Percentiles rank a stretch among this genome's conserved stretches.
These are phyloP conservation scores for Sebastes variabilis DNA, from an alignment of 2,797 vertebrate species.

Conservation along the genomic window DNA sequence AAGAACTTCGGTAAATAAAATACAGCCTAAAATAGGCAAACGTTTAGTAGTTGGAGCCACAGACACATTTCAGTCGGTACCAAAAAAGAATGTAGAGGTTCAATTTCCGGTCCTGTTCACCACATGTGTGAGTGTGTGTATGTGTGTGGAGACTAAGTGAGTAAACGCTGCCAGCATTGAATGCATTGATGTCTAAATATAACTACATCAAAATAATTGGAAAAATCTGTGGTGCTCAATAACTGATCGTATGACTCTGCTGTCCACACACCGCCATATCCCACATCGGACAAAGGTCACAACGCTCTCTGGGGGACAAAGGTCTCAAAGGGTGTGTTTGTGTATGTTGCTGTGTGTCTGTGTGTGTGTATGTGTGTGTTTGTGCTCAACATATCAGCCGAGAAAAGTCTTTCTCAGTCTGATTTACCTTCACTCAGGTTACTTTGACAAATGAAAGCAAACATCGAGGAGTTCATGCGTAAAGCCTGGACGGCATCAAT, in stretches of 20 bases:
- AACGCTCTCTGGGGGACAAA: constrained; percentile 71
- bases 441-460: constrained; percentile 70
- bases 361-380: background rate
- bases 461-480: constrained; percentile 59
- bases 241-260: background rate
- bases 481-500: constrained; percentile 56
- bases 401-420: constrained; percentile 53
- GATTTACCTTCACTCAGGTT: constrained; percentile 67
- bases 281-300: constrained; percentile 60
- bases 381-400: constrained; percentile 45
- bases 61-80: background rate
- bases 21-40: background rate
- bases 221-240: background rate
- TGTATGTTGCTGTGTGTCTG: background rate
- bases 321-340: constrained; percentile 69
- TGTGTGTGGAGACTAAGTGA: no score
- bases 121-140: background rate
- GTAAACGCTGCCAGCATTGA: background rate
- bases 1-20: background rate
- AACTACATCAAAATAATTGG: background rate
- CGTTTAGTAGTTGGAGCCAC: background rate
- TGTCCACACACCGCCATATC: background rate
- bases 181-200: background rate
- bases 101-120: background rate
- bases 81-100: background rate